Percentiles rank a stretch among this genome's conserved stretches.
Conservation (phyloP, 23 tunicate species). For the Halocynthia roretzi region DNA sequence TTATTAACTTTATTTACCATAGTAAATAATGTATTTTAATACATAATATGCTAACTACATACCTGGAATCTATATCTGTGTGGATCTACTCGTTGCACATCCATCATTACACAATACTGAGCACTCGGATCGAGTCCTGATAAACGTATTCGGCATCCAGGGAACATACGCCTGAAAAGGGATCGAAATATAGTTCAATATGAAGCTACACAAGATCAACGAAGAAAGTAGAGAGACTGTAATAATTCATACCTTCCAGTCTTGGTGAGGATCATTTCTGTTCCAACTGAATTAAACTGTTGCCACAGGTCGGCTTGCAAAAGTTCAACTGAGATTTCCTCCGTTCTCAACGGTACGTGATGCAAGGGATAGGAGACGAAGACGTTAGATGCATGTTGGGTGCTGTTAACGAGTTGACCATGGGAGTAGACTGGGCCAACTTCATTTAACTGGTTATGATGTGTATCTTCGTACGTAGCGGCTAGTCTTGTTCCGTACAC, state of each 20-base stretch:
- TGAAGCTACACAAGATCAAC: constrained; percentile 1
- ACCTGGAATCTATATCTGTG: constrained; percentile 57
- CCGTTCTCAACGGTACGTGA: too few relatives aligned
- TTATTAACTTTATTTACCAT: too few relatives aligned
- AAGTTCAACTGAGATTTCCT: constrained; percentile 5
- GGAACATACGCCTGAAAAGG: constrained; percentile 46
- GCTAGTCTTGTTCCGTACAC: too few relatives aligned
- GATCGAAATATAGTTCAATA: background rate
- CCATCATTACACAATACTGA: constrained; percentile 52
- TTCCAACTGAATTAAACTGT: constrained; percentile 28
- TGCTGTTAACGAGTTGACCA: too few relatives aligned
- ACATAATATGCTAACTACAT: background rate
- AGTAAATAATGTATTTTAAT: background rate
- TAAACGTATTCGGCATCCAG: constrained; percentile 46
- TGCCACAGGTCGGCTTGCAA: constrained; percentile 25
- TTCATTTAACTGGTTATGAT: too few relatives aligned
- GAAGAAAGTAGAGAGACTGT: background rate
- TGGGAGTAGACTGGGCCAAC: too few relatives aligned
- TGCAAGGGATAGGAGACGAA: too few relatives aligned
- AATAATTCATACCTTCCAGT: constrained; percentile 30
- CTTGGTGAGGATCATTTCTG: constrained; percentile 54
- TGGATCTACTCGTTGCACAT: constrained; percentile 30
- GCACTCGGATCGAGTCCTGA: constrained; percentile 40
- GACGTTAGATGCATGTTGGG: too few relatives aligned
- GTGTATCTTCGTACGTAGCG: too few relatives aligned